Evolutionary conservation across 2,797 vertebrate genomes (phyloP), one percentile per base, ranked within the genome.

Genomic region (Sebastiscus tertius): DNA sequence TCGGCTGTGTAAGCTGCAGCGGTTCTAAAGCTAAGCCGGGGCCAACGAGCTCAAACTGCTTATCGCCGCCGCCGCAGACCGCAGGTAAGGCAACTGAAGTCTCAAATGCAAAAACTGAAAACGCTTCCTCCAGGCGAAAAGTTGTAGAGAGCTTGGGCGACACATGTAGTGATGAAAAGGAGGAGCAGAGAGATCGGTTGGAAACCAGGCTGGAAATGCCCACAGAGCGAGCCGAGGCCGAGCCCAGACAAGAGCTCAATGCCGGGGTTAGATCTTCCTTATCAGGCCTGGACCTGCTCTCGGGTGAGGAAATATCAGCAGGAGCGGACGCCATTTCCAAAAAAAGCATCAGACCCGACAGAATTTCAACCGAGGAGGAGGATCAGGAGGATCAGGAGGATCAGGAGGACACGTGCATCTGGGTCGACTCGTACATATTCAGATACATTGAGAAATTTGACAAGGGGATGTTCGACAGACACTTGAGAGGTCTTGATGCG

Each of bases 391-490:
- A 75, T 29, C 24, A 56, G 42, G 9, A 27, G 54, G 10, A 29
- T 26, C 16, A 5, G 0, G 67, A 85, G 2, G 75, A 76, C 0
- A 46, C 13, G 1, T 68, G 71, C 58, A 20, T 77, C 34, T 94
- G 82, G 82, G 70, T 87, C 0, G 90, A 93, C 42, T 77, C 68
- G 0, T 52, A 85, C 74, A 39, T 42, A 0, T 83, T 88, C 26
- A 71, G 4, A 4, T 91, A 91, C 72, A 63, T 93, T 2, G 8
- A 80, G 11, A 84, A 27, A n/a, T 85, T 80, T 16, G 3, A 26
- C 8, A 52, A 22, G 22, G 0, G 1, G 1, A 5, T 36, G n/a
- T 31, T 92, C 1, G 55, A 81, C 4, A 2, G 3, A 1, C 69
- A 56, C 62, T 34, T 89, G 18, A 56, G 2, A 11, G 82, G 36